Evolutionary conservation across 2,113 vertebrate species (phyloP).

Genomic region (Montifringilla adamsi): DNA sequence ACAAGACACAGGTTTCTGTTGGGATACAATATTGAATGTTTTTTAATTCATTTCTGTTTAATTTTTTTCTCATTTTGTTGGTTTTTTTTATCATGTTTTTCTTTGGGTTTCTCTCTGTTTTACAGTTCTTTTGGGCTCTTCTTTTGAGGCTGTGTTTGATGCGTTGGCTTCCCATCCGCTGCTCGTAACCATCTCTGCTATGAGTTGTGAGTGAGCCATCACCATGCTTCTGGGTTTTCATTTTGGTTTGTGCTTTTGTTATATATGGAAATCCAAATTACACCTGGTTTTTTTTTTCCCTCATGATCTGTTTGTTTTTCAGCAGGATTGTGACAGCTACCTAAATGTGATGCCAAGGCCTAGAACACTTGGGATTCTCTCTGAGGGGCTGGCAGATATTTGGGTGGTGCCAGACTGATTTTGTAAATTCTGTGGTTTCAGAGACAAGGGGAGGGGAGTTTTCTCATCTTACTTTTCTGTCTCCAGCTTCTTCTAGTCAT

Average conservation of each 20-base stretch:
- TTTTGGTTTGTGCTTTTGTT: slow-evolving; percentile 68
- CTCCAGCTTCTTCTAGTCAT: background rate
- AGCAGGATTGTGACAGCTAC: slow-evolving; percentile 31
- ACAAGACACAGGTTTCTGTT: background rate
- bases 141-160: slow-evolving; percentile 84
- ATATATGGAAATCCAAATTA: slow-evolving; percentile 34
- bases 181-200: slow-evolving; percentile 77
- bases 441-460: background rate
- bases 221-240: slow-evolving; percentile 67
- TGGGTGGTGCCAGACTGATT: background rate
- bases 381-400: background rate
- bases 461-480: background rate
- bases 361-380: background rate
- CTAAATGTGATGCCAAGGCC: background rate
- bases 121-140: slow-evolving; percentile 86
- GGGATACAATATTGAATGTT: background rate
- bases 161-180: slow-evolving; percentile 80
- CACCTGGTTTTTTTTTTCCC: slow-evolving; percentile 30
- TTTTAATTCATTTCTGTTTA: slow-evolving; percentile 60
- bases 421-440: background rate
- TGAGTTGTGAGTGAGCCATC: slow-evolving; percentile 83
- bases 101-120: slow-evolving; percentile 84
- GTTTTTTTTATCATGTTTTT: slow-evolving; percentile 70
- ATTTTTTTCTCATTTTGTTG: slow-evolving; percentile 61
- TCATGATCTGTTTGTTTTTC: slow-evolving; percentile 47